Conservation (phyloP, 2,888 invertebrate species). For the Polietes domitor region DNA sequence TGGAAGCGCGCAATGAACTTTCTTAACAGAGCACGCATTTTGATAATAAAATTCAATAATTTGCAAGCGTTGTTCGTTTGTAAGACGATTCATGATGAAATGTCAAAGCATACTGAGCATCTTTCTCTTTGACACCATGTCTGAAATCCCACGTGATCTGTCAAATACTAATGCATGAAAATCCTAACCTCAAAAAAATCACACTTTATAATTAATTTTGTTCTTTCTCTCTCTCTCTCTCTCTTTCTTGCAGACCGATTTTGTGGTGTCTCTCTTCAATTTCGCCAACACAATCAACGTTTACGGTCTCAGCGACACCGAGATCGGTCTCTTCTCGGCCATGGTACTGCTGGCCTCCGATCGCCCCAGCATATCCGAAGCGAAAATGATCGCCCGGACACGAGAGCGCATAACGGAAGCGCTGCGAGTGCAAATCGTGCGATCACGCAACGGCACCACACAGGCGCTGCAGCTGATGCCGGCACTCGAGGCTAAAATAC, state of each 20-base stretch:
- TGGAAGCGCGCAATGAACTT: too few relatives aligned
- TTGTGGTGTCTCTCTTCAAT: conserved; percentile 90
- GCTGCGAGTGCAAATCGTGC: conserved; percentile 88
- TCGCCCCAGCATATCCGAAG: conserved; percentile 90
- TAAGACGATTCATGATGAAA: too few relatives aligned
- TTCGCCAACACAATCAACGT: conserved; percentile 89
- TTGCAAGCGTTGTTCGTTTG: too few relatives aligned
- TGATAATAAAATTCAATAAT: too few relatives aligned
- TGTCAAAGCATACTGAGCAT: too few relatives aligned
- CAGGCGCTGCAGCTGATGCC: conserved; percentile 81
- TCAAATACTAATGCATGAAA: too few relatives aligned
- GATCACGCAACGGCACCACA: conserved; percentile 79
- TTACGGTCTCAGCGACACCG: conserved; percentile 92
- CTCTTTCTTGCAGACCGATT: conserved; percentile 86
- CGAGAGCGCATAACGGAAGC: conserved; percentile 93
- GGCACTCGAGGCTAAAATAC: conserved; percentile 84
- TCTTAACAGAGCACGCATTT: too few relatives aligned
- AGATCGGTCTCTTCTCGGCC: conserved; percentile 93
- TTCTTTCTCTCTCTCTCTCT: conserved; percentile 12
- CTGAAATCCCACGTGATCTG: too few relatives aligned
- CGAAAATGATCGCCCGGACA: conserved; percentile 88
- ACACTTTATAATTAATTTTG: too few relatives aligned
- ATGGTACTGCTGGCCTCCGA: conserved; percentile 91
- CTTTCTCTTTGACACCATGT: too few relatives aligned
- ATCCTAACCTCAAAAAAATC: too few relatives aligned